Conservation (phyloP, 2,888 invertebrate species). For the Poecilobothrus nobilitatus region DNA sequence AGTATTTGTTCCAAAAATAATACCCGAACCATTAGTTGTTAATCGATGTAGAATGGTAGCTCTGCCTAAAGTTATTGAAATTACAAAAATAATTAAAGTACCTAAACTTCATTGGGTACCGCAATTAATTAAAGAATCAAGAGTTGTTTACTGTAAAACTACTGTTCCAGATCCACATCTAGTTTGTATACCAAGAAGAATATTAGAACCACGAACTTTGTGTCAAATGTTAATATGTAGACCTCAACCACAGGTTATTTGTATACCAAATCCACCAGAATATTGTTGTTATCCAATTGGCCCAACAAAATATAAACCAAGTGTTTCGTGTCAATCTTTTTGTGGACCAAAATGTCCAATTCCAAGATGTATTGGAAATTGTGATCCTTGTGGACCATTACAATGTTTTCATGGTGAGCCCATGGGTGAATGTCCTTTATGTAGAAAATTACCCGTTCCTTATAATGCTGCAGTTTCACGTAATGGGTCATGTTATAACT, state of each 20-base stretch:
- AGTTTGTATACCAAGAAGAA: slow-evolving; percentile 35
- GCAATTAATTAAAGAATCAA: slow-evolving; percentile 37
- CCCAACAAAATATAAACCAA: slow-evolving; percentile 34
- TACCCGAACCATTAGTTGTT: slow-evolving; percentile 36
- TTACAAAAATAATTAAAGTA: slow-evolving; percentile 35
- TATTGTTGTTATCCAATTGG: slow-evolving; percentile 38
- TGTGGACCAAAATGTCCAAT: slow-evolving; percentile 21
- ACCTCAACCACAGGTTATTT: slow-evolving; percentile 38
- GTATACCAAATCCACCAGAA: slow-evolving; percentile 36
- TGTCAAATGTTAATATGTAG: slow-evolving; percentile 38
- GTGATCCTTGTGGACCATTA: neutral
- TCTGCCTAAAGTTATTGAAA: slow-evolving; percentile 36
- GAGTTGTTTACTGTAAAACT: slow-evolving; percentile 36
- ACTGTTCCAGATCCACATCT: slow-evolving; percentile 38
- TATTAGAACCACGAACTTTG: slow-evolving; percentile 38
- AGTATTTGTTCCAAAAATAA: slow-evolving; percentile 36
- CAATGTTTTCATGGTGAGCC: slow-evolving; percentile 1
- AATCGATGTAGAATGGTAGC: slow-evolving; percentile 36
- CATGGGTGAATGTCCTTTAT: neutral
- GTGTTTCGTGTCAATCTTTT: slow-evolving; percentile 29
- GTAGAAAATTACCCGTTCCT: too few relatives aligned
- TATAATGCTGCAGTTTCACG: too few relatives aligned
- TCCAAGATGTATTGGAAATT: too few relatives aligned
- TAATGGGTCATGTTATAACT: too few relatives aligned
- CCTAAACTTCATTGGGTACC: slow-evolving; percentile 38